Base-by-base conservation (phyloP, 1,140 invertebrate species). In the Zaprionus taronus region DNA sequence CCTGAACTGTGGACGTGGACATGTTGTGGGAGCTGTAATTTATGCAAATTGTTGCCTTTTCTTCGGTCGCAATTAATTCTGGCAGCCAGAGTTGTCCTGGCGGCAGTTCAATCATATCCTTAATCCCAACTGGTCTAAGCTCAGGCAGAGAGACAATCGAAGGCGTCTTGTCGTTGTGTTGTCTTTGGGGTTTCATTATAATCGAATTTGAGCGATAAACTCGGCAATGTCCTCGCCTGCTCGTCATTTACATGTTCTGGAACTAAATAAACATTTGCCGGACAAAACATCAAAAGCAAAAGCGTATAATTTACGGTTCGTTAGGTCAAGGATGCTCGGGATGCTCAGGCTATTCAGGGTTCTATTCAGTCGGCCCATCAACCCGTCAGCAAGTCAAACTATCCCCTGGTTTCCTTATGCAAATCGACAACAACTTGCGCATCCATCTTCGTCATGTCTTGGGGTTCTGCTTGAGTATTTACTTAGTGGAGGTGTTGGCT, bases 291-390 rank as follows among this genome's bases (percentile, higher is more conserved):
- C 85, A 90, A 90, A 90, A 91, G 86, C 82, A 90, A 90, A 91
- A 91, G 86, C 82, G 72, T 86, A 81, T 90, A 90, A 90, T 90
- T 90, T 91, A 91, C 91, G 85, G 86, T 86, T 90, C 85, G 85
- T 90, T 90, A 90, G 85, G 85, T 90, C 85, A 91, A 89, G 82
- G 57, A 84, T 73, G 61, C n/a, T n/a, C 66, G 38, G 24, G 47
- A 38, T 31, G 31, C 64, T 28, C 4, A 14, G 24, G 51, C 26
- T 28, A 28, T 28, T 28, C 24, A 24, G 24, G 24, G 24, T 24
- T n/a, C n/a, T n/a, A 24, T 24, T 24, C 28, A 47, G n/a, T n/a
- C n/a, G 49, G 53, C n/a, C 15, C 11, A 17, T 22, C 22, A 36
- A 36, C 71, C 65, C 71, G 78, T 81, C 72, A 77, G 84, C 81